Base-by-base conservation (phyloP, 1,140 invertebrate species). In the Drosophila leontia region DNA sequence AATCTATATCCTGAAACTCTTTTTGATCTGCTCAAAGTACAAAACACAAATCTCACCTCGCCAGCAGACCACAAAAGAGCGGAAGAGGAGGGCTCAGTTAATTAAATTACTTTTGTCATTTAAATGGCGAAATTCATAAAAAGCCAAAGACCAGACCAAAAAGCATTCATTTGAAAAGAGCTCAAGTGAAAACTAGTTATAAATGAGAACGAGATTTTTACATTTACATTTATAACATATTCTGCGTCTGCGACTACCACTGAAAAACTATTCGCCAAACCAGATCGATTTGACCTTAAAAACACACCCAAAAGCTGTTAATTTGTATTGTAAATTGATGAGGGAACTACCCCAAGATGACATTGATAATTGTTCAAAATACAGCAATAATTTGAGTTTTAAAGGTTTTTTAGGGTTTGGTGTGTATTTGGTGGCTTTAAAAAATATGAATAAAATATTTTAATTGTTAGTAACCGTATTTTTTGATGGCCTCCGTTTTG, bases 241-340 rank as follows among this genome's bases (percentile, higher is more conserved):
- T 70, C 65, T 58, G 65, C 53, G 23, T n/a, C 32, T 35, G 34
- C 17, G 17, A 15, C 12, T 35, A 13, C 45, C 32, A 45, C 13
- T 29, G 11, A 53, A 35, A 35, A 53, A 13, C 67, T 35, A 71
- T 72, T 59, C 53, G 67, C 69, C 44, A 72, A 72, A 72, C 69
- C 67, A 59, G 67, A 72, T 71, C 37, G 45, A 42, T 72, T 71
- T 42, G 69, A 72, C 69, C 69, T 72, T 72, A 72, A 71, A 50
- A 72, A 59, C 69, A 71, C 67, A 71, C 69, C 69, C 51, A 67
- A 72, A 72, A 69, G 67, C 67, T 51, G 44, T 71, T 71, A 72
- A 72, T 51, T 68, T 26, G 63, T 26, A 68, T 47, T 64, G 59
- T 64, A 63, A 67, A 68, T 68, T 15, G 35, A 34, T 12, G 48